Evolutionary conservation across 2,113 vertebrate genomes (phyloP), one percentile per base, ranked within the genome.

Genomic region (Gnathonemus longibarbis): DNA sequence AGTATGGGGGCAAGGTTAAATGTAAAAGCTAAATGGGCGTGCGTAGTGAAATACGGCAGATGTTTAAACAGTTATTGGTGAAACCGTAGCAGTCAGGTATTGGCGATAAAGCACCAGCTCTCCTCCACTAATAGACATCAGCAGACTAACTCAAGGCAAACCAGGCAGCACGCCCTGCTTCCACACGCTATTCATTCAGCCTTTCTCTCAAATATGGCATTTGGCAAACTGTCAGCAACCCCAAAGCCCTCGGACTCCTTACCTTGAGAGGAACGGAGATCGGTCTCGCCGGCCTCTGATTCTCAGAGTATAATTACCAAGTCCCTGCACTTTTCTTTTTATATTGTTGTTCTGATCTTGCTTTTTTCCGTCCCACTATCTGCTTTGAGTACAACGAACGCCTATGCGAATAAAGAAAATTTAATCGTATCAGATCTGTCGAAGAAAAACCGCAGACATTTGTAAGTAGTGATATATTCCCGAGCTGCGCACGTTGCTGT

Each of bases 231-330:
- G n/a, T 48, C 27, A 48, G 56, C 17, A 35, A 49, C 83, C 53
- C 74, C 49, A 52, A 46, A 89, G 6, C 31, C 52, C 13, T 52
- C 39, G 52, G 35, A 53, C 53, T 70, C 1, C 89, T 90, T 90
- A 90, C 89, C 89, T 85, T 62, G 21, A 42, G 42, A 50, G 84
- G 80, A 90, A 17, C 39, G 56, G 35, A 85, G 83, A 90, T 7
- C 83, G 49, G 52, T 66, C 84, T 90, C 56, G 53, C 83, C 84
- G 50, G 52, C 48, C 17, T 39, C 45, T 31, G 35, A 9, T 84
- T 80, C 53, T 85, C 42, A 49, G 39, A 70, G 24, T 88, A 74
- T 45, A 88, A 17, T 31, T 8, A 89, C 48, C 15, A 17, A 52
- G 48, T 27, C 21, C 27, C 88, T 89, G 6, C 45, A 83, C 70